phyloP scores from a whole-genome alignment of 2,888 invertebrate species.

The Lamellibrachia satsuma region DNA sequence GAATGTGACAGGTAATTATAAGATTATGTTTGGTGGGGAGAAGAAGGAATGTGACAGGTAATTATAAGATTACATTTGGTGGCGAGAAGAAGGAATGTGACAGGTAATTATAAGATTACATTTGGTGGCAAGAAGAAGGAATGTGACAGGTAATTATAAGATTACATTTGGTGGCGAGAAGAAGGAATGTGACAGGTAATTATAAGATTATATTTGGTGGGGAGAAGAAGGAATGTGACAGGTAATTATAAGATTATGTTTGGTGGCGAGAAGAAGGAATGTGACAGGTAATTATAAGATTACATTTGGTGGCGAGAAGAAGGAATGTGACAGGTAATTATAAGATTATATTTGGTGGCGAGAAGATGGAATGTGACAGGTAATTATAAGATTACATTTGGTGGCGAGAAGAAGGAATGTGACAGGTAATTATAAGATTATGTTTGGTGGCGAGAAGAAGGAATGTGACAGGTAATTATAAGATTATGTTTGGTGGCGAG shows the following conservation, averaged over 20 bases:
- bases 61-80: slow-evolving; percentile 41
- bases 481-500: slow-evolving; percentile 46
- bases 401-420: slow-evolving; percentile 49
- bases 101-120: slow-evolving; percentile 38
- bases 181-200: slow-evolving; percentile 46
- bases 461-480: slow-evolving; percentile 43
- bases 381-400: slow-evolving; percentile 42
- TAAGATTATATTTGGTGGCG: slow-evolving; percentile 44
- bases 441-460: slow-evolving; percentile 50
- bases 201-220: not conserved
- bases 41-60: slow-evolving; percentile 47
- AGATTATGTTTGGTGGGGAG: slow-evolving; percentile 46
- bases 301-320: slow-evolving; percentile 50
- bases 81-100: slow-evolving; percentile 48
- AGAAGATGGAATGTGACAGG: slow-evolving; percentile 48
- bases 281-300: slow-evolving; percentile 36
- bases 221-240: no score
- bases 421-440: slow-evolving; percentile 36
- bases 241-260: no score
- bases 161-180: slow-evolving; percentile 49
- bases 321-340: slow-evolving; percentile 45
- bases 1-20: slow-evolving; percentile 43
- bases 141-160: slow-evolving; percentile 37
- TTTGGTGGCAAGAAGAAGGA: slow-evolving; percentile 53
- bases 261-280: slow-evolving; percentile 50